Evolutionary conservation across 2,888 invertebrate genomes (phyloP).

Genomic region (Epinotia bilunana): DNA sequence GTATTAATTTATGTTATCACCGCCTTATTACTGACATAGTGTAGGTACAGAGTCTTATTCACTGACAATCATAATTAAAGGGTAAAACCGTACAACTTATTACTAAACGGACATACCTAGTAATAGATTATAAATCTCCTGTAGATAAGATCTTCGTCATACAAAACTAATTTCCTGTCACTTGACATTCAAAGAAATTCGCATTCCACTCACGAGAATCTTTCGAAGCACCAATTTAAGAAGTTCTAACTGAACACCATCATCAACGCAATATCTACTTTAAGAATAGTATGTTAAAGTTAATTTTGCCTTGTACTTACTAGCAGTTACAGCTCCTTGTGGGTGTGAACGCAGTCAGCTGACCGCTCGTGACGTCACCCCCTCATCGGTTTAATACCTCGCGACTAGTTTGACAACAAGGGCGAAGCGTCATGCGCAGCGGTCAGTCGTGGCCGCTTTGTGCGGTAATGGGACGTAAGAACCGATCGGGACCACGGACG

Average conservation of each 20-base stretch:
- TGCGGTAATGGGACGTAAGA: not conserved
- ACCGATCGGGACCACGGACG: not conserved
- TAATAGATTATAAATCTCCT: too few relatives aligned
- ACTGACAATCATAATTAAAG: too few relatives aligned
- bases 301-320: not conserved
- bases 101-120: too few relatives aligned
- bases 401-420: conserved; percentile 26
- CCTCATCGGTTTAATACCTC: conserved; percentile 29
- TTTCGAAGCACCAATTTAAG: not conserved
- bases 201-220: conserved; percentile 15
- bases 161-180: conserved; percentile 18
- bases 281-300: not conserved
- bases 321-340: not conserved
- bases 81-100: too few relatives aligned
- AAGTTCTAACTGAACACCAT: not conserved
- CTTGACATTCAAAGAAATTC: conserved; percentile 25
- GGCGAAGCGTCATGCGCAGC: conserved; percentile 30
- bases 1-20: too few relatives aligned
- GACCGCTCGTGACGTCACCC: conserved; percentile 32
- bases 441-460: conserved; percentile 14
- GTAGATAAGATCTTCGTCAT: not conserved
- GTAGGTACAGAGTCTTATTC: too few relatives aligned
- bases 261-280: not conserved
- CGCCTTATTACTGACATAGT: too few relatives aligned
- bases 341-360: not conserved